Evolutionary conservation across 2,797 vertebrate genomes (phyloP).

Genomic region (Darevskia nairensis): DNA sequence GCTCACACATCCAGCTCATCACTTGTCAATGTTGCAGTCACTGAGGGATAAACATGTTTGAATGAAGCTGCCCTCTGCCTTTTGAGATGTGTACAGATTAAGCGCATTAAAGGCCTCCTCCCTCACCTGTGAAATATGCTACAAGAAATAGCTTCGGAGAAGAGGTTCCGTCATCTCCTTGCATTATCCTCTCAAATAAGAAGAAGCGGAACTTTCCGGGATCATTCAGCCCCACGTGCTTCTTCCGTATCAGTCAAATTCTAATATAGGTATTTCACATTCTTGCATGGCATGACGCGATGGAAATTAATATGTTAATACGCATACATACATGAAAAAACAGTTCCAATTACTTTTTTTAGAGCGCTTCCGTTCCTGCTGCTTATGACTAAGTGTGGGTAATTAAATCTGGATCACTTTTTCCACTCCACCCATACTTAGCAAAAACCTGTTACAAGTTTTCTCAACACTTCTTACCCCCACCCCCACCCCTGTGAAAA

Average conservation of each 20-base stretch:
- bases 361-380: slow-evolving; percentile 76
- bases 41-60: neutral
- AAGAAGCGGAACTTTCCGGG: neutral
- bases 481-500: slow-evolving; percentile 46
- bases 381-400: slow-evolving; percentile 81
- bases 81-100: neutral
- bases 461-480: slow-evolving; percentile 68
- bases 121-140: too few relatives aligned
- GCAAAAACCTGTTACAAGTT: slow-evolving; percentile 77
- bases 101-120: neutral
- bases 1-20: neutral
- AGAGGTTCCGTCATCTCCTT: neutral
- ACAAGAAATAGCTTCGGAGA: neutral
- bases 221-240: neutral
- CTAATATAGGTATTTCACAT: slow-evolving; percentile 20
- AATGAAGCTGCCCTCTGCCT: neutral
- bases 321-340: slow-evolving; percentile 46
- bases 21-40: neutral
- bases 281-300: slow-evolving; percentile 73
- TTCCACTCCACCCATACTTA: slow-evolving; percentile 81
- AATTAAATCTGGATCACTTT: slow-evolving; percentile 82
- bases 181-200: neutral
- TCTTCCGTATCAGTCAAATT: slow-evolving; percentile 30
- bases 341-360: slow-evolving; percentile 74
- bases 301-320: slow-evolving; percentile 79